phyloP scores from a whole-genome alignment of 37 sponge, comb jelly and placozoan species.

The Beroe ovata region DNA sequence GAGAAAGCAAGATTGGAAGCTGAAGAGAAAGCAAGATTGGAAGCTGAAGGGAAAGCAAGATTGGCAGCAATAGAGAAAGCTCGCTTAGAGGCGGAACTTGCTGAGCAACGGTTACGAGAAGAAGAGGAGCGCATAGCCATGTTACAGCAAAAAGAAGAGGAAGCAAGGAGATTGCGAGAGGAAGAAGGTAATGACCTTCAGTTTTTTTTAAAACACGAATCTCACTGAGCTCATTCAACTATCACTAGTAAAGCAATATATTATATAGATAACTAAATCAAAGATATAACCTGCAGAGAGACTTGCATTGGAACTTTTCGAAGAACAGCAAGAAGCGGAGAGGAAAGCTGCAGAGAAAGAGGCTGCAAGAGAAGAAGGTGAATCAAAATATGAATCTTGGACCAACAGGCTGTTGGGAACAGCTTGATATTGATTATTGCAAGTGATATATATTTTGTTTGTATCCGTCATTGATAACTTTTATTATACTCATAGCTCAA shows the following conservation, averaged over 20 bases:
- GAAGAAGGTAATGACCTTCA: conserved; percentile 61
- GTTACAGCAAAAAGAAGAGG: conserved; percentile 26
- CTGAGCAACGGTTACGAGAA: conserved; percentile 5
- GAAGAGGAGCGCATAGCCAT: conserved; percentile 46
- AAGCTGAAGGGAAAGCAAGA: conserved; percentile 31
- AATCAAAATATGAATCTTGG: too few species aligned
- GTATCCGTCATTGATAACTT: too few species aligned
- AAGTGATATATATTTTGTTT: too few species aligned
- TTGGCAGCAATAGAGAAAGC: not conserved
- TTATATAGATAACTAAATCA: too few species aligned
- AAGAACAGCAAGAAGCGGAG: conserved; percentile 46
- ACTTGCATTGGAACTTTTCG: not conserved
- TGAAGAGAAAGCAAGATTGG: not conserved
- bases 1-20: conserved; percentile 9
- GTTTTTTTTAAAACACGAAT: too few species aligned
- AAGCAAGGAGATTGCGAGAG: not conserved
- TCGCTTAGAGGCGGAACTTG: conserved; percentile 11
- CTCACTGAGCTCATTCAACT: too few species aligned
- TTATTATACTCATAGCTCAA: too few species aligned
- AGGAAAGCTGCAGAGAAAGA: conserved; percentile 62
- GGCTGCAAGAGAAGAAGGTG: conserved; percentile 59
- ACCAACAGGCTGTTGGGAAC: too few species aligned
- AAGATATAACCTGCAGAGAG: conserved; percentile 41
- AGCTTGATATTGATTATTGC: too few species aligned
- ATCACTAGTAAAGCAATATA: too few species aligned